Evolutionary conservation across 1,140 invertebrate genomes (phyloP), one percentile per base, ranked within the genome.

Genomic region (Lethrus apterus): DNA sequence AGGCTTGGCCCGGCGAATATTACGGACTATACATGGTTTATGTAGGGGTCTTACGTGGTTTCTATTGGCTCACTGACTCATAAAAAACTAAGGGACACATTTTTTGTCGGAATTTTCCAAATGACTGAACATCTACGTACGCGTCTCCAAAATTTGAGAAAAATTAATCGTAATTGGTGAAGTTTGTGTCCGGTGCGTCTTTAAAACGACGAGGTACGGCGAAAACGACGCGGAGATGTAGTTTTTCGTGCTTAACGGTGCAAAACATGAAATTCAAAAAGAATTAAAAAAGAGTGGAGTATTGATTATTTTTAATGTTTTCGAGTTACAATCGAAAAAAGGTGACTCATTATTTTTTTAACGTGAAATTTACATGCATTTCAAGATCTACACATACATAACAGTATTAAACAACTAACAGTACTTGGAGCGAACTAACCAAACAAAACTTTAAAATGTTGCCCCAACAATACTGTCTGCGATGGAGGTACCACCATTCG

Each of bases 401-500:
- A 38, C 35, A 38, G 35, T 38, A 38, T 38, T 38, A 38, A 38
- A 19, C 14, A 38, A 38, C 35, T 38, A 38, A 38, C 35, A 21
- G 35, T 38, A 38, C 35, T 38, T 38, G 20, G 24, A 38, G 7
- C 20, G 24, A 38, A n/a, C 18, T 38, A 38, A 38, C 35, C 35
- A 20, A 38, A 38, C 35, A 38, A 44, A 21, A 24, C 2, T 33
- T 8, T n/a, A 74, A 70, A 65, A 81, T 85, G 82, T 74, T 78
- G 66, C 82, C 83, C 36, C 86, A 90, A 70, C 87, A 91, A 71
- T 92, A 90, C 73, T 92, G 87, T 67, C 73, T 92, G 49, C 74
- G 86, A 69, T 91, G 89, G 89, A 90, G 90, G 63, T 89, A 90
- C 68, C 89, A 92, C 71, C 86, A 90, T 67, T 84, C 82, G 52